Conservation (phyloP, 2,888 invertebrate genomes). For the Sclerodermus sp. region DNA sequence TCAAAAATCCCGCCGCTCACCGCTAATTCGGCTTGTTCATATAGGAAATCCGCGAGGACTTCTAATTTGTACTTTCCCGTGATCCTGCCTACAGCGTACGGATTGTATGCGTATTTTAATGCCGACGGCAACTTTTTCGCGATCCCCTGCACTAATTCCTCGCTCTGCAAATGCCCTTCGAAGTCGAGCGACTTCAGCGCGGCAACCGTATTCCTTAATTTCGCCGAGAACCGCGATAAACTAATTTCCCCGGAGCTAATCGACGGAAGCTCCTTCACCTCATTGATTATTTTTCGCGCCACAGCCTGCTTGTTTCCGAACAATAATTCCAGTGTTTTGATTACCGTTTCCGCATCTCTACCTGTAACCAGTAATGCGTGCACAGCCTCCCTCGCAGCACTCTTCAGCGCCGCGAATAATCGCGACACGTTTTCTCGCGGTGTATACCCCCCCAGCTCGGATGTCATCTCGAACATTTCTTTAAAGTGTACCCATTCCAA, state of each 20-base stretch:
- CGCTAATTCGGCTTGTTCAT: not conserved
- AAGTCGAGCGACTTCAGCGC: constrained; percentile 5
- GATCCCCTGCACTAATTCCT: constrained; percentile 1
- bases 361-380: constrained; percentile 2
- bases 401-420: constrained; percentile 4
- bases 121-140: constrained; percentile 7
- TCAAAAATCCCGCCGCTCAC: not conserved
- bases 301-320: constrained; percentile 7
- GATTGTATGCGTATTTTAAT: constrained; percentile 7
- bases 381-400: constrained; percentile 8
- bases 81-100: not conserved
- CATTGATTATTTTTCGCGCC: not conserved
- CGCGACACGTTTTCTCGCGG: constrained; percentile 8
- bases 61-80: constrained; percentile 1
- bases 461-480: constrained; percentile 3
- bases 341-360: not conserved
- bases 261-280: not conserved
- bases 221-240: constrained; percentile 4
- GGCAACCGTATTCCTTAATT: constrained; percentile 4
- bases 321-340: constrained; percentile 5
- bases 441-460: constrained; percentile 6
- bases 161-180: constrained; percentile 7
- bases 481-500: constrained; percentile 10
- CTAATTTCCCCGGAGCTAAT: not conserved
- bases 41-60: constrained; percentile 4